Conservation (phyloP, 1,140 invertebrate species). For the Cheumatopsyche charites region DNA sequence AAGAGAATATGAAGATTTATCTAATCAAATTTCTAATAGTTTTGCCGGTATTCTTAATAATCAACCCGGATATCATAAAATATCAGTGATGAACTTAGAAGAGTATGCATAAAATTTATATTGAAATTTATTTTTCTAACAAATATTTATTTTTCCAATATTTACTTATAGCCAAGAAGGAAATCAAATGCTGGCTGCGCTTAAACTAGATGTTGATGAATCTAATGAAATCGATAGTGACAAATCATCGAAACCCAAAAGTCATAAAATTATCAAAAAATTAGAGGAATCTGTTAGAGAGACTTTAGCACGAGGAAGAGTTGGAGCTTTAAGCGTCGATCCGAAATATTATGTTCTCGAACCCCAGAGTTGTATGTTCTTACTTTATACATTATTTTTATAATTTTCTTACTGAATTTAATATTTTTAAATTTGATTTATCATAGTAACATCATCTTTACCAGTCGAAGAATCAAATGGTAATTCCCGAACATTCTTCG, state of each 20-base stretch:
- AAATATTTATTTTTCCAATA: no score
- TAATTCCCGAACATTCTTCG: slow-evolving; percentile 60
- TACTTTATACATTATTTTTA: not conserved
- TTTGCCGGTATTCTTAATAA: slow-evolving; percentile 68
- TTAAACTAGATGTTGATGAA: slow-evolving; percentile 57
- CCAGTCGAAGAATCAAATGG: slow-evolving; percentile 51
- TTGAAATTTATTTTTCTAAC: not conserved
- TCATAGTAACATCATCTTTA: slow-evolving; percentile 49
- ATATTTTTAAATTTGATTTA: slow-evolving; percentile 31
- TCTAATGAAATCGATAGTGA: slow-evolving; percentile 52
- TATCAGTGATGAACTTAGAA: slow-evolving; percentile 72
- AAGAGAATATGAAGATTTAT: slow-evolving; percentile 75
- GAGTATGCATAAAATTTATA: slow-evolving; percentile 64
- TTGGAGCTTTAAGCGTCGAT: slow-evolving; percentile 80
- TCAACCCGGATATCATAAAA: slow-evolving; percentile 75
- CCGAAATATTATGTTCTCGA: slow-evolving; percentile 75
- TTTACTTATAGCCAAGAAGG: slow-evolving; percentile 56
- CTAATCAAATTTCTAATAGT: slow-evolving; percentile 68
- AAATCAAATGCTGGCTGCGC: slow-evolving; percentile 57
- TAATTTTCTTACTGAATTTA: not conserved
- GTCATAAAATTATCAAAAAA: slow-evolving; percentile 49
- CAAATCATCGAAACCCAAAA: slow-evolving; percentile 49
- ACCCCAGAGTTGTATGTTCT: slow-evolving; percentile 68
- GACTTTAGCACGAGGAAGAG: slow-evolving; percentile 70
- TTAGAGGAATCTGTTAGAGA: slow-evolving; percentile 69